Evolutionary conservation across 2,113 vertebrate genomes (phyloP).

Genomic region (Campylomormyrus numenius): DNA sequence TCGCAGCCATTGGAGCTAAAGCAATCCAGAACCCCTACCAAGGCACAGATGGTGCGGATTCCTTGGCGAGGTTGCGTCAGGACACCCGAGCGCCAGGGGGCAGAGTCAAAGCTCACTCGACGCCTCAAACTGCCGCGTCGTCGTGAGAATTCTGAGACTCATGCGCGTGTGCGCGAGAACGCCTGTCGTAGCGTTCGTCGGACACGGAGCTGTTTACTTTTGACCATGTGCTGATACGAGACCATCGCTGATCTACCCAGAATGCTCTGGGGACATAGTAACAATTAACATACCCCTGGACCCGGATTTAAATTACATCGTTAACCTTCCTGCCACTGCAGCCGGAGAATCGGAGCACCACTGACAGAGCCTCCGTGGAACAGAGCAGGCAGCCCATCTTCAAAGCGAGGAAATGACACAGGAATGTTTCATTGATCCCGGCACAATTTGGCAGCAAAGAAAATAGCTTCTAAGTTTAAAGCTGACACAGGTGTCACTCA

Average conservation of each 20-base stretch:
- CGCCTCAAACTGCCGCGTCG: neutral
- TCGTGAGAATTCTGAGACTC: neutral
- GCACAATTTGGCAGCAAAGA: neutral
- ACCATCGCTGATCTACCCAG: neutral
- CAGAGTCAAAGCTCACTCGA: neutral
- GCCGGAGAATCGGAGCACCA: neutral
- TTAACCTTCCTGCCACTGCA: conserved; percentile 8
- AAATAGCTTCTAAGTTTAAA: neutral
- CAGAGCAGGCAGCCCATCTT: neutral
- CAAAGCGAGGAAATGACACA: neutral
- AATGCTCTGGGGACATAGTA: neutral
- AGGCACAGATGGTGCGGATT: neutral
- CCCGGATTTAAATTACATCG: conserved; percentile 16
- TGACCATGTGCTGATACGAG: neutral
- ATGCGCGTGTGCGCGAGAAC: neutral
- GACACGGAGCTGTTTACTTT: neutral
- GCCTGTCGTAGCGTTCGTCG: neutral
- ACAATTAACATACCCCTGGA: neutral
- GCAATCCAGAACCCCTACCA: neutral
- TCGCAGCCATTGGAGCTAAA: neutral
- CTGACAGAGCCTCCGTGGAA: neutral
- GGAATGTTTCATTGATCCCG: neutral
- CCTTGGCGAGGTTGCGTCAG: neutral
- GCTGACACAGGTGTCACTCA: neutral
- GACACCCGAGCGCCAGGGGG: neutral